Evolutionary conservation across 2,888 invertebrate genomes (phyloP).

Genomic region (Hyles lineata): DNA sequence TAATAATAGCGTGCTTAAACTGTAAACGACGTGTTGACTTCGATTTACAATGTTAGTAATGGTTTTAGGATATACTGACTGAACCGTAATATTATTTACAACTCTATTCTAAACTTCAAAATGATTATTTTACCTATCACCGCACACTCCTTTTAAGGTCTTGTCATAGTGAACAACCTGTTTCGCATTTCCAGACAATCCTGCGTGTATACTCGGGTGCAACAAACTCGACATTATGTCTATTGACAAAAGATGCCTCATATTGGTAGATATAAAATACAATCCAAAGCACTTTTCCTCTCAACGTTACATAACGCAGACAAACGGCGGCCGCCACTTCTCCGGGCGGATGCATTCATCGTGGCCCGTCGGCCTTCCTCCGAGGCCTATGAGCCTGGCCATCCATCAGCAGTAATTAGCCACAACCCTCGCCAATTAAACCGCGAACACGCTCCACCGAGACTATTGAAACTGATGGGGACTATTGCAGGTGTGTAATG

Average conservation of each 20-base stretch:
- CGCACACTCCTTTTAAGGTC: too few species aligned
- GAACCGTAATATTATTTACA: too few species aligned
- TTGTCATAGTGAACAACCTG: too few species aligned
- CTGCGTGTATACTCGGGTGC: too few species aligned
- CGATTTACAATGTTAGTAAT: too few species aligned
- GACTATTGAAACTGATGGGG: neutral
- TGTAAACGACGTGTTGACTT: neutral
- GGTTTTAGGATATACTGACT: too few species aligned
- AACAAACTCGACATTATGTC: too few species aligned
- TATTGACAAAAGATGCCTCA: too few species aligned
- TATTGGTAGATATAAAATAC: neutral
- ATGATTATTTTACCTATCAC: too few species aligned
- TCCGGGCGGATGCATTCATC: neutral
- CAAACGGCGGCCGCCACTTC: slow-evolving; percentile 15
- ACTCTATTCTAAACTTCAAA: too few species aligned
- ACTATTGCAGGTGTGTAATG: neutral
- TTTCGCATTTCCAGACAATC: too few species aligned
- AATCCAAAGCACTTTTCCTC: neutral
- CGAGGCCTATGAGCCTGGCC: neutral
- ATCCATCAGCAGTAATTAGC: slow-evolving; percentile 19
- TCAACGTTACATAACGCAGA: neutral
- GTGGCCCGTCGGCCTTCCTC: neutral
- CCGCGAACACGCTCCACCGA: slow-evolving; percentile 12
- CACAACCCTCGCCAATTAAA: slow-evolving; percentile 19
- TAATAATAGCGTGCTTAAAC: neutral